Evolutionary conservation across 2,113 vertebrate genomes (phyloP).

Genomic region (Sceloporus tristichus): DNA sequence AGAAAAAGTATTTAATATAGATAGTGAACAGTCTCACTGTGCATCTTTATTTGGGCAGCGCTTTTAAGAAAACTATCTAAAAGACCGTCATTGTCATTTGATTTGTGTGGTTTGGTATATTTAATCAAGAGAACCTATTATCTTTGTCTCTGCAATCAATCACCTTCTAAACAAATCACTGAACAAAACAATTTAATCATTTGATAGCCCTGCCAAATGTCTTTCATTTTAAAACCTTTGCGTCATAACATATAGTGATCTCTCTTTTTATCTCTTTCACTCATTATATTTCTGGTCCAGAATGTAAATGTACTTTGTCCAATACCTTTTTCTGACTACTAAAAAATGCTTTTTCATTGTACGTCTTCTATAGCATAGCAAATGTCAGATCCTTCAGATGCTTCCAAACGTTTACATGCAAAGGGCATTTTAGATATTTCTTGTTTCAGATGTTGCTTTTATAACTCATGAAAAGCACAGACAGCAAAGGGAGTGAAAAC

Average conservation of each 20-base stretch:
- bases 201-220: not conserved
- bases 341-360: conserved; percentile 1
- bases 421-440: conserved; percentile 27
- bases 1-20: not conserved
- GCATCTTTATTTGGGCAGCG: not conserved
- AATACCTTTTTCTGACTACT: not conserved
- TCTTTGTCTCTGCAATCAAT: not conserved
- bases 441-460: conserved; percentile 6
- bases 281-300: not conserved
- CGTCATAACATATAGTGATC: not conserved
- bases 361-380: not conserved
- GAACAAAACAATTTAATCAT: not conserved
- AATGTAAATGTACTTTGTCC: not conserved
- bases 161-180: not conserved
- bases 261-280: no score
- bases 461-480: conserved; percentile 7
- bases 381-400: conserved; percentile 18
- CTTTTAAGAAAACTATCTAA: not conserved
- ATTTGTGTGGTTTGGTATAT: not conserved
- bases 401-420: not conserved
- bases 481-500: not conserved
- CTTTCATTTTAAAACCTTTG: not conserved
- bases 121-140: not conserved
- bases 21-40: not conserved
- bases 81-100: not conserved